Conservation (phyloP, 2,797 vertebrate genomes). For the Brachymystax lenok region DNA sequence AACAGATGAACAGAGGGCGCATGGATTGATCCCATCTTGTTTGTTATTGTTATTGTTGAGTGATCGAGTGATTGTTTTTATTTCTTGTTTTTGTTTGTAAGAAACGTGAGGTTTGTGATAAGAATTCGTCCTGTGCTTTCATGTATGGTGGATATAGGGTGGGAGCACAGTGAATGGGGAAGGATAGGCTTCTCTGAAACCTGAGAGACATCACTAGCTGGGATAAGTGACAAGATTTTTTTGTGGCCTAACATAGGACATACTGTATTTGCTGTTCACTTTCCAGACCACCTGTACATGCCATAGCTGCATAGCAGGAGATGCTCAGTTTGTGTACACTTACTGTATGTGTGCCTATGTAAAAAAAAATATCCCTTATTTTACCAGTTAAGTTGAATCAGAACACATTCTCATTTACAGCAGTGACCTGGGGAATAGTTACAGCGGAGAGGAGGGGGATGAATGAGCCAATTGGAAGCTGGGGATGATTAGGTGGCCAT, state of each 20-base stretch:
- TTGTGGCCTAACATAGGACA: slow-evolving; percentile 7
- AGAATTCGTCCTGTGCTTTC: background rate
- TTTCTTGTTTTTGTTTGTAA: background rate
- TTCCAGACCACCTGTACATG: background rate
- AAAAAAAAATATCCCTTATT: too few relatives aligned
- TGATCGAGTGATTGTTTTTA: background rate
- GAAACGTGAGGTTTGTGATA: background rate
- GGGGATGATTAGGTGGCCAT: too few relatives aligned
- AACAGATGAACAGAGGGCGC: background rate
- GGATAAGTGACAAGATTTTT: background rate
- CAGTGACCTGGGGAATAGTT: too few relatives aligned
- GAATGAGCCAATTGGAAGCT: too few relatives aligned
- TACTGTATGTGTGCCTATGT: background rate
- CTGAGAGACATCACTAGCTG: background rate
- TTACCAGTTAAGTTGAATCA: too few relatives aligned
- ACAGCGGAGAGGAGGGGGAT: too few relatives aligned
- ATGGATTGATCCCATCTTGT: background rate
- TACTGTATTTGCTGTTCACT: background rate
- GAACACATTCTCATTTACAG: too few relatives aligned
- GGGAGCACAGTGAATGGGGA: background rate
- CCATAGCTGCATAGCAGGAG: background rate
- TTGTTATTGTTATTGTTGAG: background rate
- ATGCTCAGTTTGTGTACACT: background rate
- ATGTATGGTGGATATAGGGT: background rate
- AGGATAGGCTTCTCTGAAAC: background rate